These are phyloP conservation scores for Gonatopus flavifemur DNA, from an alignment of 1,140 invertebrate species.

Conservation along the genomic window DNA sequence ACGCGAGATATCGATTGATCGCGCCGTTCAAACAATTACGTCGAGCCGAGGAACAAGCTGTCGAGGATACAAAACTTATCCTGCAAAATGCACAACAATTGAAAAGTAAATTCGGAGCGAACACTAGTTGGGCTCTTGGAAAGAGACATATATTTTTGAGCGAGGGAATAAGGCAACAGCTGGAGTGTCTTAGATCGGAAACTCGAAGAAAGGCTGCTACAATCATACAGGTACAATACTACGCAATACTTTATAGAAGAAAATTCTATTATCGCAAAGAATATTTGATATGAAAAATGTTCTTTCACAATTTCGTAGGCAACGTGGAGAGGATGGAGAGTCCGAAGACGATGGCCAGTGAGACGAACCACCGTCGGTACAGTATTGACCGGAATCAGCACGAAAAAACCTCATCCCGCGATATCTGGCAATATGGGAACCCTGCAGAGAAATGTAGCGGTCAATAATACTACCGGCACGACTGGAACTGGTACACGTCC, in stretches of 20 bases:
- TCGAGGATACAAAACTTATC: conserved; percentile 79
- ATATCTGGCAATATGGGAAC: conserved; percentile 31
- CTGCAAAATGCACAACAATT: conserved; percentile 66
- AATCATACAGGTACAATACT: conserved; percentile 50
- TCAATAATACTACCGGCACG: conserved; percentile 35
- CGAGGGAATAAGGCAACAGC: conserved; percentile 86
- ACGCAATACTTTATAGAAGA: neutral
- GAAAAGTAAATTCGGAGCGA: conserved; percentile 61
- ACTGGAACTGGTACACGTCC: conserved; percentile 64
- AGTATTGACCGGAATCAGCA: conserved; percentile 23
- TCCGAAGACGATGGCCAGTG: conserved; percentile 71
- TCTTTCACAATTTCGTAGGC: conserved; percentile 73
- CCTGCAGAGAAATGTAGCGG: conserved; percentile 42
- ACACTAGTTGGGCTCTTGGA: conserved; percentile 86
- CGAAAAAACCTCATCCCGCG: conserved; percentile 31
- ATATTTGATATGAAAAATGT: neutral
- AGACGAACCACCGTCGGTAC: conserved; percentile 55
- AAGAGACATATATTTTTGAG: conserved; percentile 92
- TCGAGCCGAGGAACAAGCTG: conserved; percentile 76
- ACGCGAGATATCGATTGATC: conserved; percentile 78
- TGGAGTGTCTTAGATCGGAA: conserved; percentile 78
- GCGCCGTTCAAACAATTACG: conserved; percentile 75
- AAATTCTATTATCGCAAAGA: neutral
- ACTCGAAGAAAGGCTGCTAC: conserved; percentile 77
- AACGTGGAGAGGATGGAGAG: conserved; percentile 78